Conservation (phyloP, 2,797 vertebrate species). For the Euphonia xanthogaster region DNA sequence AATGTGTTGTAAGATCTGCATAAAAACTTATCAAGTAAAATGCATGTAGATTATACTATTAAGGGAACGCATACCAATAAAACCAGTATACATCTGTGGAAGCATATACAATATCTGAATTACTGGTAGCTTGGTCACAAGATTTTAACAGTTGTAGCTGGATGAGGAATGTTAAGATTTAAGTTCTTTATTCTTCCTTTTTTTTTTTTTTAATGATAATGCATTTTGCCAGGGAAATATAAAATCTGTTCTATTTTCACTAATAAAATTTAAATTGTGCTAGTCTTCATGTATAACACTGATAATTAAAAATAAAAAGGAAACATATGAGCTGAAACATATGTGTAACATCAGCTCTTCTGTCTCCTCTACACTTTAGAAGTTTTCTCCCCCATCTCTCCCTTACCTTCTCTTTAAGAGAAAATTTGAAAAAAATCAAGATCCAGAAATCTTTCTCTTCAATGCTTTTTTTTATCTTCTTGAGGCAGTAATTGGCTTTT, state of each 20-base stretch:
- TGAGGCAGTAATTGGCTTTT: accelerated
- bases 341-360: background rate
- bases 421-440: background rate
- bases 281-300: background rate
- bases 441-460: background rate
- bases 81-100: background rate
- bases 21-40: conserved; percentile 73
- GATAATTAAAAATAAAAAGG: background rate
- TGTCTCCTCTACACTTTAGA: background rate
- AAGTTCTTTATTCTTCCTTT: background rate
- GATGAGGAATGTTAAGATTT: background rate
- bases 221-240: conserved; percentile 21
- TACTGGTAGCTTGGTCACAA: background rate
- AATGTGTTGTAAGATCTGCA: conserved; percentile 73
- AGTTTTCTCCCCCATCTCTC: background rate
- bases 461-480: background rate
- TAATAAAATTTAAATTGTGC: conserved; percentile 46
- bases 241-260: conserved; percentile 39
- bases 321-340: background rate
- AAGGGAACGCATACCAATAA: conserved; percentile 50
- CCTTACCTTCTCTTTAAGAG: background rate
- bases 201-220: background rate
- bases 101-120: conserved; percentile 12
- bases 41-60: conserved; percentile 49
- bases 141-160: conserved; percentile 20